Evolutionary conservation across 2,797 vertebrate genomes (phyloP).

Genomic region (Aplochiton taeniatus): DNA sequence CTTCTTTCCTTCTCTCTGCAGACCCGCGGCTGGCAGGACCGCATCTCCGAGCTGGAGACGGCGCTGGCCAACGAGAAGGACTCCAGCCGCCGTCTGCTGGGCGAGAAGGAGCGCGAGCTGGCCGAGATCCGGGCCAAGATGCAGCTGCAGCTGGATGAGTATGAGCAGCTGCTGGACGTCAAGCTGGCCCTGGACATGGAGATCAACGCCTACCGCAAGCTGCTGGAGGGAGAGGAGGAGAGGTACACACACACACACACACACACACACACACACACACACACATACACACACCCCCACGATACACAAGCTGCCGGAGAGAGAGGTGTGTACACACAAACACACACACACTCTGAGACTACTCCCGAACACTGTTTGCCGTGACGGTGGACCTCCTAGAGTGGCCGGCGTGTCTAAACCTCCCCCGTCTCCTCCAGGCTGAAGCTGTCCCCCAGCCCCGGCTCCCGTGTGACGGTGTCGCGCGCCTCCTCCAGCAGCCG

Average conservation of each 20-base stretch:
- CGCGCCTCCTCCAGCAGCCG: constrained; percentile 83
- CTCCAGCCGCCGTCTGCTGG: constrained; percentile 67
- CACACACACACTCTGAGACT: neutral
- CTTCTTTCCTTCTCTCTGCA: constrained; percentile 37
- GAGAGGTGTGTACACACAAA: neutral
- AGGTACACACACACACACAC: constrained; percentile 67
- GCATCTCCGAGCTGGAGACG: constrained; percentile 82
- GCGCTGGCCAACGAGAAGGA: constrained; percentile 82
- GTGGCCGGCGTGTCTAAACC: neutral
- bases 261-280: neutral
- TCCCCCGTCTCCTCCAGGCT: constrained; percentile 71
- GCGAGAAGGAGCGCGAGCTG: constrained; percentile 83
- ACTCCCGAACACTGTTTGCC: too few relatives aligned
- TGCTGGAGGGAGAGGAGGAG: constrained; percentile 91
- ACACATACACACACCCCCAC: neutral
- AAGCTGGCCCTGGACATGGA: constrained; percentile 94
- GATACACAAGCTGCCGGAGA: neutral
- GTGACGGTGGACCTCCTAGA: too few relatives aligned
- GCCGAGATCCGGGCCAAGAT: constrained; percentile 79
- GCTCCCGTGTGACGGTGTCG: constrained; percentile 85
- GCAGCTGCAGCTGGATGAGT: constrained; percentile 85
- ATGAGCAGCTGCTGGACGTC: constrained; percentile 88
- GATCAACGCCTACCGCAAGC: constrained; percentile 88
- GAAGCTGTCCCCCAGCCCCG: constrained; percentile 84
- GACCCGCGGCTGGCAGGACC: constrained; percentile 84